Conservation (phyloP, 2,797 vertebrate species). For the Microctenopoma stevenorrisi region DNA sequence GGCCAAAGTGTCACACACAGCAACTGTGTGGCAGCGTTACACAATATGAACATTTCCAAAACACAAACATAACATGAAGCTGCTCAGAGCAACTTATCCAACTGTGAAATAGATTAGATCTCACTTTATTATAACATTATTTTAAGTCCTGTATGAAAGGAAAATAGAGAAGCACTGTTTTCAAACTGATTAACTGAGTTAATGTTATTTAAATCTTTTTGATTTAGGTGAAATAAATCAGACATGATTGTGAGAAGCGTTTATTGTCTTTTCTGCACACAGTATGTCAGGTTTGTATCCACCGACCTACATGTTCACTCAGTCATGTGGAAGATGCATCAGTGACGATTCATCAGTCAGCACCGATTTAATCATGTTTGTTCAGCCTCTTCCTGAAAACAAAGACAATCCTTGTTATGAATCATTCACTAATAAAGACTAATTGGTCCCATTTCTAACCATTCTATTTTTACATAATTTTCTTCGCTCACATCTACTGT, state of each 20-base stretch:
- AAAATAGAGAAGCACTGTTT: too few species aligned
- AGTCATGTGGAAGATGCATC: background rate
- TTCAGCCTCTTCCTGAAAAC: conserved; percentile 54
- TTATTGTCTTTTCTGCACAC: background rate
- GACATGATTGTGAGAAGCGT: too few species aligned
- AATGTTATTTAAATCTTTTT: too few species aligned
- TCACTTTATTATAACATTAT: too few species aligned
- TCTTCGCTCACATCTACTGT: background rate
- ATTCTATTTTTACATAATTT: background rate
- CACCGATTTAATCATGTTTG: background rate
- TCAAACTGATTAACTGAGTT: too few species aligned
- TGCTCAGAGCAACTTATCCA: too few species aligned
- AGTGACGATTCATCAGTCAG: background rate
- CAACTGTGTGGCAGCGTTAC: background rate
- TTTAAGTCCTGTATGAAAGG: too few species aligned
- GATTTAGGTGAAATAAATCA: too few species aligned
- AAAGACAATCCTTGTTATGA: conserved; percentile 17
- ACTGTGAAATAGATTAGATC: too few species aligned
- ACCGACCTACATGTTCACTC: background rate
- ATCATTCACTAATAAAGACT: background rate
- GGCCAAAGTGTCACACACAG: background rate
- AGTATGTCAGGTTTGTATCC: background rate
- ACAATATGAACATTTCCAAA: background rate
- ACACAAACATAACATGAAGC: too few species aligned
- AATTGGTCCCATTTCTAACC: background rate